Base-by-base conservation (phyloP, 2,113 vertebrate genomes). In the Paramisgurnus dabryanus region DNA sequence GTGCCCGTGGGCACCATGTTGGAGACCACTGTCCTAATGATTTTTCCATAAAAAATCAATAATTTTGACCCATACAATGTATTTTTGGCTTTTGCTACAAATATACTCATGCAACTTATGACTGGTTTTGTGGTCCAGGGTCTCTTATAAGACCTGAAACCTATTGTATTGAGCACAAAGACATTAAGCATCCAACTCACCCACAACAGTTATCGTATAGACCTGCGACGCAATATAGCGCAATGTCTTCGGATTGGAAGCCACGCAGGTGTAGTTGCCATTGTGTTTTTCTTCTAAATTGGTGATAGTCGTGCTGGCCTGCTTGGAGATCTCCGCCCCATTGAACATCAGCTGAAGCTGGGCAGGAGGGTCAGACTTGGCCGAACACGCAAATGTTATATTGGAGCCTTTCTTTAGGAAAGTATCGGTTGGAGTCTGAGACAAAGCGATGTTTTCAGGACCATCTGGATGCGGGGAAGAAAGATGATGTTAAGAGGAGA, bases 301-400 rank as follows among this genome's bases (percentile, higher is more conserved):
- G 0, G 17, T 4, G 55, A 92, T 58, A 0, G 72, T 41, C 41
- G 91, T 65, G 1, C 50, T 5, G 0, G 84, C 9, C 6, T 63
- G 81, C 10, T 1, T 0, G 3, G 67, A 18, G 3, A 90, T 11
- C 18, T 0, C 0, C 0, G 0, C 1, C 2, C 67, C 8, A 39
- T 87, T 77, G 5, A 75, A 74, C 76, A 75, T 79, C 92, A 92
- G 93, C 0, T 0, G 15, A 78, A 89, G 73, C 60, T n/a, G 8
- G n/a, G 91, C 90, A 0, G 82, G 3, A 0, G 92, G 93, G 47
- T 6, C 67, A 74, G 92, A 93, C 3, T 0, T 0, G 5, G 88
- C 61, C 0, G 85, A 82, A 65, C 93, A 94, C 2, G 83, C 47
- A 58, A 94, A 55, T 27, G n/a, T 92, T 78, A 93, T 69, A 77